A percentile compares a stretch with the other conserved stretches of the same genome.
phyloP scores from a whole-genome alignment of 2,888 invertebrate species.

The Cantharis lateralis region DNA sequence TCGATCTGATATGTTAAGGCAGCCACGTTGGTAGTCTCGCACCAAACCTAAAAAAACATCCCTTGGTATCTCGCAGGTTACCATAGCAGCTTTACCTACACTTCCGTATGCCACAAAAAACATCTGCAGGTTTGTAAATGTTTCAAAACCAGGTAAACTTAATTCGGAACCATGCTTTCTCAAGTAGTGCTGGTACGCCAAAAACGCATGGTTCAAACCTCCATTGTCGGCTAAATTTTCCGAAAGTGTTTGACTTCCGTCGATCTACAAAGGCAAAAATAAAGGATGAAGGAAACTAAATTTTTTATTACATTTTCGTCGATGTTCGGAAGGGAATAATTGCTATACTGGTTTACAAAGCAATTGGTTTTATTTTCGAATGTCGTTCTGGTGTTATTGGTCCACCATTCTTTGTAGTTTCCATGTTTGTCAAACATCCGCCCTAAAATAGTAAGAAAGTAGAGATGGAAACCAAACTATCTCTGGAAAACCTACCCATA shows the following conservation, averaged over 20 bases:
- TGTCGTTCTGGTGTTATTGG: conserved; percentile 72
- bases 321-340: conserved; percentile 68
- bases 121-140: conserved; percentile 72
- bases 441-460: conserved; percentile 58
- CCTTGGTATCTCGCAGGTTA: not conserved
- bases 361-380: conserved; percentile 81
- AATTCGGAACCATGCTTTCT: conserved; percentile 64
- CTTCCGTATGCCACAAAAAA: conserved; percentile 83
- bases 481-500: conserved; percentile 48
- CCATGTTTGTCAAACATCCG: conserved; percentile 85
- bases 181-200: conserved; percentile 68
- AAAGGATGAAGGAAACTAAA: not conserved
- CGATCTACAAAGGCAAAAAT: conserved; percentile 59
- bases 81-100: conserved; percentile 60
- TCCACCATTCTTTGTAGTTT: conserved; percentile 89
- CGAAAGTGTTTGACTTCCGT: conserved; percentile 75
- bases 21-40: conserved; percentile 71
- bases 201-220: conserved; percentile 73
- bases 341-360: conserved; percentile 82
- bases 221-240: conserved; percentile 88
- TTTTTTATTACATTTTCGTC: conserved; percentile 62
- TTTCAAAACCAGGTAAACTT: conserved; percentile 74
- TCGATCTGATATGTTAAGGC: conserved; percentile 67
- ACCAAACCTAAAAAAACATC: conserved; percentile 70
- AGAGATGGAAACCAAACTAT: not conserved